phyloP scores from a whole-genome alignment of 2,113 vertebrate genomes.

The Pan troglodytes region DNA sequence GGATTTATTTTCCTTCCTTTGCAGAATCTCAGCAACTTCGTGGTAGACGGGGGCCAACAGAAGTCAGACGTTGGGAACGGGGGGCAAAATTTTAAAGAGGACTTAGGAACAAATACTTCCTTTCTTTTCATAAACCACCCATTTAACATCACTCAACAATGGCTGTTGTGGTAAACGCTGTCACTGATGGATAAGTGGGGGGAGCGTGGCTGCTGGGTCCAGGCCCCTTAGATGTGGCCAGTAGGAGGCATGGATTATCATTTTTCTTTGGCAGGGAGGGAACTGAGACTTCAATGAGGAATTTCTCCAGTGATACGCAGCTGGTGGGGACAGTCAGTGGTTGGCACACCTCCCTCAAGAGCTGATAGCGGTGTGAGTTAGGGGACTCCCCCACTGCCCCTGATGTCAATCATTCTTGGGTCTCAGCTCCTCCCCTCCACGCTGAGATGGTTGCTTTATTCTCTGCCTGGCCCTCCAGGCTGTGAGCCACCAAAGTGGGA shows the following conservation, averaged over 20 bases:
- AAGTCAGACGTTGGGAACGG: background rate
- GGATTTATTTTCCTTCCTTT: background rate
- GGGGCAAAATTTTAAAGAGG: background rate
- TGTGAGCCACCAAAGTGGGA: background rate
- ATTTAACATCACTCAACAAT: fast-evolving
- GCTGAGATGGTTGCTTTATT: background rate
- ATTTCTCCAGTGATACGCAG: background rate
- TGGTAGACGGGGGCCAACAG: background rate
- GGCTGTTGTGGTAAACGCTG: background rate
- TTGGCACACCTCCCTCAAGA: too few relatives aligned
- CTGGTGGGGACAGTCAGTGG: fast-evolving
- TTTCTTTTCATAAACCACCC: background rate
- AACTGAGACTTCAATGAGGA: background rate
- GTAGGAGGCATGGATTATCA: background rate
- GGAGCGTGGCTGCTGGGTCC: fast-evolving
- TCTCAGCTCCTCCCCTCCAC: background rate
- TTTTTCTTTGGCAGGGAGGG: background rate
- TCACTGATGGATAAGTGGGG: fast-evolving
- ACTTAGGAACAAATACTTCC: background rate
- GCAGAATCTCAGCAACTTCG: background rate
- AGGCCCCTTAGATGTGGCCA: background rate
- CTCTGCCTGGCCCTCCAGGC: background rate
- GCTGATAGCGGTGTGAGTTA: fast-evolving
- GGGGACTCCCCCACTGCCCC: fast-evolving
- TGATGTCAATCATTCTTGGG: too few relatives aligned